phyloP scores from a whole-genome alignment of 2,113 vertebrate species.

The Illadopsis cleaveri region DNA sequence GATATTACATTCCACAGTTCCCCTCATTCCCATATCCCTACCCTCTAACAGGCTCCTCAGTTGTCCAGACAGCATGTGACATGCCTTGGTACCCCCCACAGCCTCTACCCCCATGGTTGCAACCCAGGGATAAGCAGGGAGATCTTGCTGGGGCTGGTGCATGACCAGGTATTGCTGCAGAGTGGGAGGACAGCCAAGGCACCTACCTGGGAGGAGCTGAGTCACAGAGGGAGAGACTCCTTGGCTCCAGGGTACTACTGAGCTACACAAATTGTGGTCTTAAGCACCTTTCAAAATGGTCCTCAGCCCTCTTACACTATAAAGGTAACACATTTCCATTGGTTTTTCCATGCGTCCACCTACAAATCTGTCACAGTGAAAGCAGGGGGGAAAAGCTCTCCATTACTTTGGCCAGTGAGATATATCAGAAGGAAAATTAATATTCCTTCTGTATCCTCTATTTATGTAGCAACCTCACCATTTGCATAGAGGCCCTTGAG shows the following conservation, averaged over 20 bases:
- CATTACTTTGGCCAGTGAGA: background rate
- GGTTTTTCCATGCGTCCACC: background rate
- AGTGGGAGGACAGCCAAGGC: background rate
- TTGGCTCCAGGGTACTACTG: background rate
- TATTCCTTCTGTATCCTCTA: background rate
- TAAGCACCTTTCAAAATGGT: background rate
- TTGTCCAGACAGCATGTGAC: background rate
- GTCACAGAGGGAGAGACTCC: background rate
- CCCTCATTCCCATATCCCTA: background rate
- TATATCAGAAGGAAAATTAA: background rate
- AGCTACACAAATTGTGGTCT: background rate
- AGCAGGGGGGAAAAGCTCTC: background rate
- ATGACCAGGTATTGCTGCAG: background rate
- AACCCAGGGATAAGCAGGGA: background rate
- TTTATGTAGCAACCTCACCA: background rate
- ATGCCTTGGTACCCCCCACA: background rate
- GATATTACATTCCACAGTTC: background rate
- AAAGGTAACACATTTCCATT: background rate
- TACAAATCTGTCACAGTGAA: background rate
- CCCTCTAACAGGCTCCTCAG: background rate
- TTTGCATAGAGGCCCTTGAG: background rate
- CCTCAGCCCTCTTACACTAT: background rate
- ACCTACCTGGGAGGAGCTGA: background rate
- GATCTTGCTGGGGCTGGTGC: background rate
- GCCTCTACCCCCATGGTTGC: background rate